Evolutionary conservation across 2,797 vertebrate genomes (phyloP).

Genomic region (Orestias chungarensis): DNA sequence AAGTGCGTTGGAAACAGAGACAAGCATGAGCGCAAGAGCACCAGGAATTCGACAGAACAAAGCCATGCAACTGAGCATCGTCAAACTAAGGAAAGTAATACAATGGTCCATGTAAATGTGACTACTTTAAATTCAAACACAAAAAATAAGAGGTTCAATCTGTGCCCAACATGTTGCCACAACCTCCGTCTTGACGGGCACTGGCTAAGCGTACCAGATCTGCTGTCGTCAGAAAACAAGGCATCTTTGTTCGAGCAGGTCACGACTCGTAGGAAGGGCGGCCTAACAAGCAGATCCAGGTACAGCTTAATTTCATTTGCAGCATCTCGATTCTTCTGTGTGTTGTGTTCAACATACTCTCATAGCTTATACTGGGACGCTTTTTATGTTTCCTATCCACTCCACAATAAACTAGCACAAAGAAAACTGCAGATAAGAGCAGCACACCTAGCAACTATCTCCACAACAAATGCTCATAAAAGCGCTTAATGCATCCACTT

Average conservation of each 20-base stretch:
- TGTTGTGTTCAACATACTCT: conserved; percentile 35
- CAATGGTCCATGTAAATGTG: background rate
- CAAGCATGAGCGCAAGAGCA: conserved; percentile 5
- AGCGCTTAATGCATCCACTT: conserved; percentile 32
- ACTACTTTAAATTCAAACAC: background rate
- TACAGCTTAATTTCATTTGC: conserved; percentile 34
- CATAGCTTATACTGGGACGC: conserved; percentile 3
- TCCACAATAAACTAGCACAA: background rate
- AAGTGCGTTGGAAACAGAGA: conserved; percentile 50
- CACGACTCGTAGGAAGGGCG: conserved; percentile 40
- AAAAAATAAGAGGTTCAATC: background rate
- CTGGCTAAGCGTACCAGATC: conserved; percentile 29
- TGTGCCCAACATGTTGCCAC: background rate
- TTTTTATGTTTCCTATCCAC: conserved; percentile 25
- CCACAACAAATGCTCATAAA: conserved; percentile 19
- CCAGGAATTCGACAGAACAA: conserved; percentile 17
- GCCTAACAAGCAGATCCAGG: conserved; percentile 23
- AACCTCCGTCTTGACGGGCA: conserved; percentile 8
- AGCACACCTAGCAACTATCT: conserved; percentile 19
- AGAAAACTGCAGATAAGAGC: background rate
- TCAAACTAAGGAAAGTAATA: background rate
- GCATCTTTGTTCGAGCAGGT: conserved; percentile 43
- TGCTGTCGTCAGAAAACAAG: conserved; percentile 34
- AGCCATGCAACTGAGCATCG: background rate
- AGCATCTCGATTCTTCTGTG: conserved; percentile 26